These are phyloP conservation scores for Lucilia cuprina DNA, from an alignment of 1,140 invertebrate species.

Conservation along the genomic window DNA sequence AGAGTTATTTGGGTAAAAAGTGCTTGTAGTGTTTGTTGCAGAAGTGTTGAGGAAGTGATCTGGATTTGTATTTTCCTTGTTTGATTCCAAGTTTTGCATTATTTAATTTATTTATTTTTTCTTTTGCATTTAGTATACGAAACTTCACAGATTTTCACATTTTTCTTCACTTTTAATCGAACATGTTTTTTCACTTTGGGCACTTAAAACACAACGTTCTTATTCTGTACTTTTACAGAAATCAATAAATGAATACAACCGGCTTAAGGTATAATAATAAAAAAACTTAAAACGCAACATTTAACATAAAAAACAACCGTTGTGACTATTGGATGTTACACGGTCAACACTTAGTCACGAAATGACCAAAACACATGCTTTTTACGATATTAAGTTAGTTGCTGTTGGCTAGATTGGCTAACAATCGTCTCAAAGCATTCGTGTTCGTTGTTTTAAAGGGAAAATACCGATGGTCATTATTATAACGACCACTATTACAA, in stretches of 20 bases:
- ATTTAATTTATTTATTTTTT: background rate
- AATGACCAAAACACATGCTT: constrained; percentile 39
- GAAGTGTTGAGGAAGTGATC: constrained; percentile 31
- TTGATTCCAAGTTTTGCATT: constrained; percentile 32
- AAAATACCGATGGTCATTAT: constrained; percentile 38
- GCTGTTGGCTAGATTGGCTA: background rate
- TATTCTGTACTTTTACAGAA: background rate
- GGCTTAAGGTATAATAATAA: background rate
- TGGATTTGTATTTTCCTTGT: constrained; percentile 33
- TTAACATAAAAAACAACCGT: background rate
- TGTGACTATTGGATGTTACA: background rate
- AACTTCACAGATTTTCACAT: background rate
- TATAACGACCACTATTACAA: background rate
- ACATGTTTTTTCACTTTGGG: background rate
- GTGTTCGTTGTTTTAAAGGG: background rate
- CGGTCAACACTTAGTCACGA: constrained; percentile 34
- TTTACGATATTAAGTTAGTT: background rate
- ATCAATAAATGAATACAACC: constrained; percentile 11
- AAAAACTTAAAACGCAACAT: background rate
- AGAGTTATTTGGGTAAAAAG: background rate
- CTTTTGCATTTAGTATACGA: background rate
- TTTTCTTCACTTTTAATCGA: background rate
- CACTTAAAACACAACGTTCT: background rate
- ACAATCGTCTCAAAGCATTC: background rate
- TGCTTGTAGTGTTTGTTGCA: background rate